phyloP scores from a whole-genome alignment of 1,140 invertebrate species.

The Hyphantria cunea region DNA sequence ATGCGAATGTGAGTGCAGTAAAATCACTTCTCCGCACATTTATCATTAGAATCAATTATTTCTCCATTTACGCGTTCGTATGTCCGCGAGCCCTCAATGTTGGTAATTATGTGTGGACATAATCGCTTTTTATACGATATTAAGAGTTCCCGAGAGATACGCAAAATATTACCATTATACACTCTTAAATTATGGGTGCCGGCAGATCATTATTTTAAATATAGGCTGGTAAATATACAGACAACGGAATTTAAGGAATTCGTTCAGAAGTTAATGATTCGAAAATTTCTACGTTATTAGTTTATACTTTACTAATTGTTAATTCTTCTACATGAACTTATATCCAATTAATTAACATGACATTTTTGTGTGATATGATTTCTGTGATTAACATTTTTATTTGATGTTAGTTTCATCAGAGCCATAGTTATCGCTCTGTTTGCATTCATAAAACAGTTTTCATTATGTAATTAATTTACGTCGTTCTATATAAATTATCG shows the following conservation, averaged over 20 bases:
- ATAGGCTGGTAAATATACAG: conserved; percentile 20
- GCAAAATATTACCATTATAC: conserved; percentile 40
- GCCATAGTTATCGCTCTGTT: background rate
- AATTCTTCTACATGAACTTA: background rate
- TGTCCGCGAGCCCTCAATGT: conserved; percentile 49
- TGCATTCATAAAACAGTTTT: no score
- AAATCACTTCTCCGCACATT: conserved; percentile 64
- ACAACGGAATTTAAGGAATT: conserved; percentile 48
- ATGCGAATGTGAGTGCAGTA: conserved; percentile 57
- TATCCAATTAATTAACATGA: conserved; percentile 20
- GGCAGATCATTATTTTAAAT: conserved; percentile 51
- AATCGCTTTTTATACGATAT: conserved; percentile 64
- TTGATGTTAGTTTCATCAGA: conserved; percentile 6
- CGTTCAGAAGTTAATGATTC: conserved; percentile 9
- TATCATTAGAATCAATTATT: conserved; percentile 78
- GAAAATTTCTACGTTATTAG: conserved; percentile 9
- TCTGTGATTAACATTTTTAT: conserved; percentile 18
- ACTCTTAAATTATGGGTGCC: conserved; percentile 56
- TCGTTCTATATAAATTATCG: no score
- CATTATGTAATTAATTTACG: no score
- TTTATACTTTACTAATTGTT: conserved; percentile 3
- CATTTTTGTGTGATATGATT: conserved; percentile 17
- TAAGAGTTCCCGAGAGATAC: conserved; percentile 48
- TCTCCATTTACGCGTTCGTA: conserved; percentile 68
- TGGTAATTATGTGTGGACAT: conserved; percentile 60